Percentiles rank a stretch among this genome's conserved stretches.
Evolutionary conservation across 2,113 vertebrate species (phyloP).

Genomic region (Lepus americanus): DNA sequence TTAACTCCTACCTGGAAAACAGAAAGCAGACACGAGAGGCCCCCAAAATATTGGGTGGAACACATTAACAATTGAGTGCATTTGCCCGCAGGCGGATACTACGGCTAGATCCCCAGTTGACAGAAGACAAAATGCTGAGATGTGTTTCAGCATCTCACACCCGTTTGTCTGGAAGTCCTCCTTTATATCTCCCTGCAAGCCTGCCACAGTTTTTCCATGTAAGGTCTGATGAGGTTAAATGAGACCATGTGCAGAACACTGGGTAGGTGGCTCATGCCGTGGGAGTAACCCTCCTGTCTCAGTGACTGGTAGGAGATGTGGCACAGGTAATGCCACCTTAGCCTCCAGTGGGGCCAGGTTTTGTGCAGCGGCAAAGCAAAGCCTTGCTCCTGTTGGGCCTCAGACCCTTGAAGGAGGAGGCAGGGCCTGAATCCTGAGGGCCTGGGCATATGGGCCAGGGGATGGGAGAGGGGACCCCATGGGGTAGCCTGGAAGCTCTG

Average conservation of each 20-base stretch:
- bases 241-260: rapidly evolving
- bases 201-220: neutral
- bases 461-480: no score
- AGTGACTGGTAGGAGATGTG: neutral
- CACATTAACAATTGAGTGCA: neutral
- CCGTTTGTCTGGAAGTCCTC: neutral
- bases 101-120: neutral
- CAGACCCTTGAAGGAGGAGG: neutral
- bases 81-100: neutral
- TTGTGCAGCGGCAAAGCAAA: neutral
- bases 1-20: neutral
- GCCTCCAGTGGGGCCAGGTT: neutral
- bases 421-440: no score
- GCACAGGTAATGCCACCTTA: neutral
- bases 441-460: no score
- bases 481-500: no score
- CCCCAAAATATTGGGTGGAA: neutral
- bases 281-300: neutral
- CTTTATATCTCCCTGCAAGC: neutral
- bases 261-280: rapidly evolving
- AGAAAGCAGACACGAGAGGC: neutral
- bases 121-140: neutral
- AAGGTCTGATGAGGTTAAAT: neutral
- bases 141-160: neutral
- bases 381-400: neutral